Percentiles rank a stretch among this genome's conserved stretches.
These are phyloP conservation scores for Teleogryllus oceanicus DNA, from an alignment of 2,888 invertebrate genomes.

Conservation along the genomic window DNA sequence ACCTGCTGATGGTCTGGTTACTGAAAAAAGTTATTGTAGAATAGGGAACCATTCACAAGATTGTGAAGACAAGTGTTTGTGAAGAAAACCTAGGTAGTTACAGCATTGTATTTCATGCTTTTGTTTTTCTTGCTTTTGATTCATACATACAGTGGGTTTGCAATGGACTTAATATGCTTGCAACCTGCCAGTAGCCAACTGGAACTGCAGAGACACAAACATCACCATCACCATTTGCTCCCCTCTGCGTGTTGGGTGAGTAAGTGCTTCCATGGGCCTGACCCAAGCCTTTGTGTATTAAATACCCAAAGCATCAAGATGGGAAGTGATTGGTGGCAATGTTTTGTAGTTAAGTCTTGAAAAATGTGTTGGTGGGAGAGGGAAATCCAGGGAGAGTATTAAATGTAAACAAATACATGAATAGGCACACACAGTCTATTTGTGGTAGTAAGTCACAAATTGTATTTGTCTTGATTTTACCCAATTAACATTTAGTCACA, in stretches of 20 bases:
- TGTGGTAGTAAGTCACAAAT: slow-evolving; percentile 26
- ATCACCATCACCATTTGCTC: slow-evolving; percentile 18
- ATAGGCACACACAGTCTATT: not conserved
- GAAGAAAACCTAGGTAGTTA: slow-evolving; percentile 1
- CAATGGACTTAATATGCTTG: slow-evolving; percentile 2
- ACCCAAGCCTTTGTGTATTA: not conserved
- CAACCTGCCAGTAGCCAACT: not conserved
- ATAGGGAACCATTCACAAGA: not conserved
- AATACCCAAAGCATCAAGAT: not conserved
- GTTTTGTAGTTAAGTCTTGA: slow-evolving; percentile 1
- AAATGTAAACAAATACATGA: not conserved
- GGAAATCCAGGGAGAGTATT: not conserved
- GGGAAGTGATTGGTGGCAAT: slow-evolving; percentile 23
- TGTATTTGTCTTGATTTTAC: slow-evolving; percentile 12
- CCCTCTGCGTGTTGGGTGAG: slow-evolving; percentile 10
- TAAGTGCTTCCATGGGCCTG: not conserved
- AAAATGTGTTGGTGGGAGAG: not conserved
- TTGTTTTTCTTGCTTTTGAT: not conserved
- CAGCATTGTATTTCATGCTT: slow-evolving; percentile 1
- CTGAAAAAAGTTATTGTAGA: slow-evolving; percentile 7
- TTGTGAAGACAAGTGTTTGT: slow-evolving; percentile 11
- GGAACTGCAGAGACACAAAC: slow-evolving; percentile 7
- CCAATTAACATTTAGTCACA: slow-evolving; percentile 12
- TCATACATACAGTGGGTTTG: not conserved
- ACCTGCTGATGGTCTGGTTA: slow-evolving; percentile 18